phyloP scores from a whole-genome alignment of 2,113 vertebrate species.

The Clarias magur region DNA sequence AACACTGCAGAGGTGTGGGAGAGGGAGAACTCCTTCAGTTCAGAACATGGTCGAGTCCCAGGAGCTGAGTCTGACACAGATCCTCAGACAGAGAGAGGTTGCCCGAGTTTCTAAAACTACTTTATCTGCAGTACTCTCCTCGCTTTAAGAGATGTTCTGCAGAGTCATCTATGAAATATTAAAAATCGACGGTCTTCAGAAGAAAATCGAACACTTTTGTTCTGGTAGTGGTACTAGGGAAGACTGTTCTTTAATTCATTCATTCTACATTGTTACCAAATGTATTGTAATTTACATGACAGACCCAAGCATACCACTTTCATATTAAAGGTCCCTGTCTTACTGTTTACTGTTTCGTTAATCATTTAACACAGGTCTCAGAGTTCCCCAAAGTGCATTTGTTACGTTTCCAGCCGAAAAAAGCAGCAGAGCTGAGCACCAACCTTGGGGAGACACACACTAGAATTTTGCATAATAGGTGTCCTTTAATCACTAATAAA shows the following conservation, averaged over 20 bases:
- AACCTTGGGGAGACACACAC: too few relatives aligned
- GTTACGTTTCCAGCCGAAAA: too few relatives aligned
- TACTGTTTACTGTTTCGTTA: too few relatives aligned
- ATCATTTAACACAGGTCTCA: too few relatives aligned
- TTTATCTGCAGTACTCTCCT: background rate
- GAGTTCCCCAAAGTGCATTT: too few relatives aligned
- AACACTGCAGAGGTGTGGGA: background rate
- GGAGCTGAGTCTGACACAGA: slow-evolving; percentile 33
- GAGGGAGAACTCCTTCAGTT: background rate
- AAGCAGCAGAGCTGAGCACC: too few relatives aligned
- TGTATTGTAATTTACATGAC: background rate
- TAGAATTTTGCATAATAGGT: too few relatives aligned
- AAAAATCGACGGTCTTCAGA: background rate
- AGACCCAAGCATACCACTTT: background rate
- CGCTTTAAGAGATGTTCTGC: background rate
- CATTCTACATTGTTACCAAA: background rate
- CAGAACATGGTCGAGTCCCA: slow-evolving; percentile 32
- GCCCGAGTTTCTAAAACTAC: background rate
- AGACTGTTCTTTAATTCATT: background rate
- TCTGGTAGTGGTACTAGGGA: background rate
- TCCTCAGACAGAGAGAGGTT: background rate
- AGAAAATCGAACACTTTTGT: background rate
- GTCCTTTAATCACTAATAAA: background rate
- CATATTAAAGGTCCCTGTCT: background rate
- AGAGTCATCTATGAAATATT: slow-evolving; percentile 35